phyloP scores from a whole-genome alignment of 2,888 invertebrate genomes.

The Ceraclea dissimilis region DNA sequence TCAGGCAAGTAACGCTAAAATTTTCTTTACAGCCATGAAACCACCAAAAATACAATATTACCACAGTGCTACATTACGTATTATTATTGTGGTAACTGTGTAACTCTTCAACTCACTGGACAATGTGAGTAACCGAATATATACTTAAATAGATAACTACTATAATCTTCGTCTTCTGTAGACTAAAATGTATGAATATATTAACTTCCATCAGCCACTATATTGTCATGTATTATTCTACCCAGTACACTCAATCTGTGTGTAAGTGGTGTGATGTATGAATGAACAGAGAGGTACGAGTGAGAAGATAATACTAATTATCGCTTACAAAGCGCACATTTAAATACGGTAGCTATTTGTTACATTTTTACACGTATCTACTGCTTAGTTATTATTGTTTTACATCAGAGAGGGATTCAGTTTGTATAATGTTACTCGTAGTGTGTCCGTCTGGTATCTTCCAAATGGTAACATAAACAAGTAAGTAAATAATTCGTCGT shows the following conservation, averaged over 20 bases:
- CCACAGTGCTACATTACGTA: conserved; percentile 6
- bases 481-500: too few species aligned
- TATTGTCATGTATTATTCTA: too few species aligned
- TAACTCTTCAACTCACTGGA: not conserved
- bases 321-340: conserved; percentile 10
- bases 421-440: too few species aligned
- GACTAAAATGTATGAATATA: not conserved
- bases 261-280: too few species aligned
- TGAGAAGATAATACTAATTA: conserved; percentile 6
- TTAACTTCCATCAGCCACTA: too few species aligned
- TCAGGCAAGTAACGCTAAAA: not conserved
- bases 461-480: too few species aligned
- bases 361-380: conserved; percentile 5
- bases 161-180: too few species aligned
- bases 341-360: conserved; percentile 25
- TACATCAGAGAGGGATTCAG: not conserved
- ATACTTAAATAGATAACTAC: too few species aligned
- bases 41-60: conserved; percentile 17
- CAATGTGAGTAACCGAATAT: not conserved
- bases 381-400: not conserved
- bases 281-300: conserved; percentile 1
- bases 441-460: too few species aligned
- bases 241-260: too few species aligned
- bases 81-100: not conserved
- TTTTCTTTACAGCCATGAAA: conserved; percentile 2